A percentile compares a stretch with the other conserved stretches of the same genome.
These are phyloP conservation scores for Limnodromus scolopaceus DNA, from an alignment of 2,797 vertebrate species.

Conservation along the genomic window DNA sequence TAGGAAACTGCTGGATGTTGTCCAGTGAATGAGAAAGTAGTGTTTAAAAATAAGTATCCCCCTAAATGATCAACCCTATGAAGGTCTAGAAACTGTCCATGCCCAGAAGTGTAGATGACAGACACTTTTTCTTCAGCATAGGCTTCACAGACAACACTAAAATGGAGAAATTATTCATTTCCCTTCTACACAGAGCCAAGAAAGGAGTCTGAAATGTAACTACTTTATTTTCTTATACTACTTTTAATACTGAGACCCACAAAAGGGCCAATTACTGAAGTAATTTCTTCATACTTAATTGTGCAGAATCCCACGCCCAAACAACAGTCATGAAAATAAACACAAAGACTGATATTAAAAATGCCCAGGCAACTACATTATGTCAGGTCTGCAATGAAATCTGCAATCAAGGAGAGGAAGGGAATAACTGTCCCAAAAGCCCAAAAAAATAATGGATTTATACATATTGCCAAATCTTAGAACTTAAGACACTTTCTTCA, in stretches of 20 bases:
- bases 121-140: neutral
- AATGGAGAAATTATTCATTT: neutral
- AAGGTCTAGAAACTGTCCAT: neutral
- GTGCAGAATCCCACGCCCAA: neutral
- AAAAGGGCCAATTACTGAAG: neutral
- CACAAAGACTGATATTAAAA: neutral
- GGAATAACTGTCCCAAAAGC: neutral
- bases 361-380: neutral
- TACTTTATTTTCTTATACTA: neutral
- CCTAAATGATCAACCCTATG: neutral
- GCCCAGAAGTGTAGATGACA: neutral
- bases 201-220: neutral
- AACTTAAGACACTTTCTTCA: neutral
- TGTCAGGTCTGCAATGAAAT: neutral
- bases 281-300: neutral
- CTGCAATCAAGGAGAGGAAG: neutral
- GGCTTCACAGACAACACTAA: neutral
- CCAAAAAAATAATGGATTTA: neutral
- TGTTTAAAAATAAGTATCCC: neutral
- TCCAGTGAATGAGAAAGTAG: neutral
- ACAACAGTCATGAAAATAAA: neutral
- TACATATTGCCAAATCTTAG: neutral
- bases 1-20: neutral
- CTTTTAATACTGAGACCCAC: neutral
- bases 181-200: neutral